Evolutionary conservation across 2,888 invertebrate genomes (phyloP).

Genomic region (Ochropleura plecta): DNA sequence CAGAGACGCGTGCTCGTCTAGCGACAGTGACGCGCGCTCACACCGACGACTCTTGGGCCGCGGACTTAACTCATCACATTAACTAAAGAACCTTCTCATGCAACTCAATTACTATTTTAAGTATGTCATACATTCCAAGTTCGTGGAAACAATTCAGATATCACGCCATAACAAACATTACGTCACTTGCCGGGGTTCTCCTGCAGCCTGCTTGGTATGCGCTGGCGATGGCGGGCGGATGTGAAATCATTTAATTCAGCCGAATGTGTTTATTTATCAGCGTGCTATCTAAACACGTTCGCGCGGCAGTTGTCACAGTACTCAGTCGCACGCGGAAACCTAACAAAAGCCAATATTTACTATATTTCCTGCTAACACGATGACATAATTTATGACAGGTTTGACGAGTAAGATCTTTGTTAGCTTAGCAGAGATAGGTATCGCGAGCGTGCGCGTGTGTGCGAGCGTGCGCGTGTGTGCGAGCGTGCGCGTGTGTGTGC

Average conservation of each 20-base stretch:
- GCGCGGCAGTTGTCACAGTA: constrained; percentile 20
- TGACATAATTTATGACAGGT: constrained; percentile 64
- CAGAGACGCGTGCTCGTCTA: neutral
- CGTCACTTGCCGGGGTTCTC: constrained; percentile 4
- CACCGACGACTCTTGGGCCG: neutral
- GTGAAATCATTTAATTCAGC: constrained; percentile 40
- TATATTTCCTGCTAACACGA: constrained; percentile 51
- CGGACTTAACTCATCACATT: neutral
- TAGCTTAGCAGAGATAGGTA: constrained; percentile 46
- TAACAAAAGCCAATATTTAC: constrained; percentile 59
- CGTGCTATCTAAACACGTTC: constrained; percentile 28
- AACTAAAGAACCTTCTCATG: neutral
- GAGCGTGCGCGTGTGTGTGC: constrained; percentile 17
- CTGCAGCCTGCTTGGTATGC: neutral
- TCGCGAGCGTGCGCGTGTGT: constrained; percentile 25
- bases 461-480: constrained; percentile 18
- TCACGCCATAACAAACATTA: neutral
- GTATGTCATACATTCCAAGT: neutral
- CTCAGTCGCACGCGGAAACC: constrained; percentile 50
- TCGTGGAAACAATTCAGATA: constrained; percentile 7
- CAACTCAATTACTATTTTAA: constrained; percentile 2
- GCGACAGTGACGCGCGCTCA: neutral
- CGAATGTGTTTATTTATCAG: constrained; percentile 50
- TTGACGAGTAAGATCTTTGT: constrained; percentile 55
- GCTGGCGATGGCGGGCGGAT: constrained; percentile 13